Evolutionary conservation across 2,888 invertebrate species (phyloP).

Genomic region (Cheilosia urbana): DNA sequence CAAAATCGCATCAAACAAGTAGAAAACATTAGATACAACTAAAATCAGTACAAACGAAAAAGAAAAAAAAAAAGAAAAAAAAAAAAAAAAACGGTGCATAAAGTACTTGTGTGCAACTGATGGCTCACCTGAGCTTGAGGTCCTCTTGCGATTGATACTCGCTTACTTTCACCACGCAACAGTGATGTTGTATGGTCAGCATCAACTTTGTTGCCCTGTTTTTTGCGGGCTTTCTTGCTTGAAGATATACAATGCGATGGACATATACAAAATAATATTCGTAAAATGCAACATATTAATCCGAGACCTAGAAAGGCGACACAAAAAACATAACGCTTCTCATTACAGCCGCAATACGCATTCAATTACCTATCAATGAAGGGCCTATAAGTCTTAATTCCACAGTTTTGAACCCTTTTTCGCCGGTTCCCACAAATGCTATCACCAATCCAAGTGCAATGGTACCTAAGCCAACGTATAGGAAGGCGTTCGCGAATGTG

Average conservation of each 20-base stretch:
- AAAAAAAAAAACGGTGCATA: neutral
- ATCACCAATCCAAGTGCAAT: conserved; percentile 93
- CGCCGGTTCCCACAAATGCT: conserved; percentile 95
- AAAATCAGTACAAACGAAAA: neutral
- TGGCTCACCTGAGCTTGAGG: conserved; percentile 81
- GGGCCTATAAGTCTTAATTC: conserved; percentile 94
- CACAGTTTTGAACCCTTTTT: conserved; percentile 94
- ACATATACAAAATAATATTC: conserved; percentile 93
- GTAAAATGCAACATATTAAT: conserved; percentile 91
- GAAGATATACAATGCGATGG: conserved; percentile 90
- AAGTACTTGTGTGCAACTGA: neutral
- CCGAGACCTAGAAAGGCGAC: conserved; percentile 86
- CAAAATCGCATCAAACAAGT: no score
- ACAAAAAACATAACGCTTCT: neutral
- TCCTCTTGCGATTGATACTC: conserved; percentile 83
- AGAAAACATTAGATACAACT: neutral
- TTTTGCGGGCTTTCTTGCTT: conserved; percentile 87
- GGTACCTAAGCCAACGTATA: conserved; percentile 93
- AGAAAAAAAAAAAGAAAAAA: neutral
- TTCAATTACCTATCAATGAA: conserved; percentile 86
- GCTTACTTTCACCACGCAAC: conserved; percentile 83
- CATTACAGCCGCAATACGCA: neutral
- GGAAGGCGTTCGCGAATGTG: conserved; percentile 92
- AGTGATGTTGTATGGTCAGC: conserved; percentile 84
- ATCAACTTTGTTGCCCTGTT: conserved; percentile 84